Conservation (phyloP, 2,888 invertebrate genomes). For the Pristionchus japonicus region DNA sequence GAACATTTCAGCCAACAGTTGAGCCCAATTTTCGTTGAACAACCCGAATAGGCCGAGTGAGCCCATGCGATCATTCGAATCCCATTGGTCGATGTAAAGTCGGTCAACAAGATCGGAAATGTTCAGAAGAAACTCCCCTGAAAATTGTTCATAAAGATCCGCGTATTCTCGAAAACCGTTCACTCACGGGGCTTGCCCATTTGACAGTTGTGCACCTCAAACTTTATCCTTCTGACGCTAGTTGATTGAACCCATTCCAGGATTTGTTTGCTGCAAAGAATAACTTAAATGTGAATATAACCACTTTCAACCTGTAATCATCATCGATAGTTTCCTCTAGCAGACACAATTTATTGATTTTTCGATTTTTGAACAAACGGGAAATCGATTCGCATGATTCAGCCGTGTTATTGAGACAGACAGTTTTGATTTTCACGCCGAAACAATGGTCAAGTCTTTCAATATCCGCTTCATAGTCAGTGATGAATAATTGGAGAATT, state of each 20-base stretch:
- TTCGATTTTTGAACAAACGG: background rate
- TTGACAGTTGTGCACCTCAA: background rate
- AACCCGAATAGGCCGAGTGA: background rate
- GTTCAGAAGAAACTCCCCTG: background rate
- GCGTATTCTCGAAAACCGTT: too few species aligned
- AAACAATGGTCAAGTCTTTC: background rate
- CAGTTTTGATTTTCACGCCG: background rate
- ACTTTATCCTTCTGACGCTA: background rate
- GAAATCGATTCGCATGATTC: background rate
- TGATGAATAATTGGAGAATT: background rate
- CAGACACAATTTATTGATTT: background rate
- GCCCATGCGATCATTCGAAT: too few species aligned
- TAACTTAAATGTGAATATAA: background rate
- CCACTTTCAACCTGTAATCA: background rate
- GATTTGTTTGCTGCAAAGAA: background rate
- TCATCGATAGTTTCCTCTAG: background rate
- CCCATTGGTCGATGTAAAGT: background rate
- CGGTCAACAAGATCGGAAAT: background rate
- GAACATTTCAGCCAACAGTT: background rate
- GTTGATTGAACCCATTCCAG: background rate
- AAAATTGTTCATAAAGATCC: too few species aligned
- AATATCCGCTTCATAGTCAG: background rate
- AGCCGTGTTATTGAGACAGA: background rate
- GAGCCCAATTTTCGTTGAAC: background rate
- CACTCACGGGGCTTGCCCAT: background rate